A percentile compares a stretch with the other conserved stretches of the same genome.
These are phyloP conservation scores for Neodiprion pinetum DNA, from an alignment of 1,140 invertebrate species.

Conservation along the genomic window DNA sequence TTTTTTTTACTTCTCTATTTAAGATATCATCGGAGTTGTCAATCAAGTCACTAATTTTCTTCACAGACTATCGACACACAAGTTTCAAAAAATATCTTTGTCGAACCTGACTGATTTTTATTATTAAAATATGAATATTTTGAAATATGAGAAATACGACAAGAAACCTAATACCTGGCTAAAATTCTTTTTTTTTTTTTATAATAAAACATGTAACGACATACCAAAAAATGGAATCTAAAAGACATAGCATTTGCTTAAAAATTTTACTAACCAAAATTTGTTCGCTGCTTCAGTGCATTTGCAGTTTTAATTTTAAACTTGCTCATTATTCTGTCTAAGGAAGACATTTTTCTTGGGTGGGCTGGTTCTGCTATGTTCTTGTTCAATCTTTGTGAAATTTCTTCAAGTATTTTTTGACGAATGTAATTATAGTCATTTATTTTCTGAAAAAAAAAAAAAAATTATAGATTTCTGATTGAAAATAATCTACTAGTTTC, in stretches of 20 bases:
- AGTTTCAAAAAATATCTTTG: background rate
- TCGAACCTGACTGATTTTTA: background rate
- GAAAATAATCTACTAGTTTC: constrained; percentile 13
- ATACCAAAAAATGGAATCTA: too few species aligned
- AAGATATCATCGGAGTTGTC: background rate
- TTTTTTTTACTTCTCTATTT: constrained; percentile 10
- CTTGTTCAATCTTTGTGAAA: constrained; percentile 53
- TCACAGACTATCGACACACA: constrained; percentile 9
- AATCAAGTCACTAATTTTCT: background rate
- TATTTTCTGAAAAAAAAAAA: constrained; percentile 59
- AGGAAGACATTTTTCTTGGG: constrained; percentile 47
- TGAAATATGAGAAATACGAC: too few species aligned
- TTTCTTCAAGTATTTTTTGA: constrained; percentile 59
- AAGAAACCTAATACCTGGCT: too few species aligned
- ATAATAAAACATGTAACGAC: too few species aligned
- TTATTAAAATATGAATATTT: background rate
- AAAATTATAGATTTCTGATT: background rate
- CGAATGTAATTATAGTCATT: constrained; percentile 59
- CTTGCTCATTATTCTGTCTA: constrained; percentile 55
- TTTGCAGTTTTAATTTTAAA: constrained; percentile 64
- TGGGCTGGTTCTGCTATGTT: constrained; percentile 33
- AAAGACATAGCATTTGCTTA: too few species aligned
- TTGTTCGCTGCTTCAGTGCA: constrained; percentile 59
- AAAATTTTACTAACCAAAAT: constrained; percentile 31
- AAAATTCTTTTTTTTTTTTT: too few species aligned